Conservation (phyloP, 2,888 invertebrate species). For the Panopea generosa region DNA sequence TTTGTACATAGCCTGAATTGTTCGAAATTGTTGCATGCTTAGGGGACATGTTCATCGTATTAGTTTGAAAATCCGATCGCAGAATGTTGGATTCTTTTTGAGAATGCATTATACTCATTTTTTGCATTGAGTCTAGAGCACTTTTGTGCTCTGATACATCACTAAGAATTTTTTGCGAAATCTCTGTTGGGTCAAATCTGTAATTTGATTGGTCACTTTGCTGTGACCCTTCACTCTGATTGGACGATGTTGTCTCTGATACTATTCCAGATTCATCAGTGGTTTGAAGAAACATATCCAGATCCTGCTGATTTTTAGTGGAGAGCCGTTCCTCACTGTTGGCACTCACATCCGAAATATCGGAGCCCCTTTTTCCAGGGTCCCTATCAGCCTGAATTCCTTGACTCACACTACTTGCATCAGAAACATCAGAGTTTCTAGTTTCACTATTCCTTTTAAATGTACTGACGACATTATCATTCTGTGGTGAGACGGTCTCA, state of each 20-base stretch:
- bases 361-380: conserved; percentile 53
- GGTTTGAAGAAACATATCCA: conserved; percentile 45
- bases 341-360: conserved; percentile 61
- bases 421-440: conserved; percentile 64
- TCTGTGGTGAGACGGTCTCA: background rate
- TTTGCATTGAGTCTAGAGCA: conserved; percentile 77
- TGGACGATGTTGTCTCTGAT: conserved; percentile 70
- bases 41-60: background rate
- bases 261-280: conserved; percentile 70
- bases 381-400: conserved; percentile 58
- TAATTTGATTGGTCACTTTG: conserved; percentile 61
- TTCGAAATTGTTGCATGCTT: background rate
- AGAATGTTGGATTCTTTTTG: conserved; percentile 61
- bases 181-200: conserved; percentile 70
- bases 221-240: conserved; percentile 72
- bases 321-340: conserved; percentile 53
- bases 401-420: conserved; percentile 66
- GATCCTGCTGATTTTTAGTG: conserved; percentile 49
- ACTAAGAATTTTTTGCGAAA: conserved; percentile 77
- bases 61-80: conserved; percentile 52
- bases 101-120: conserved; percentile 70
- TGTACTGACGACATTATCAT: conserved; percentile 4
- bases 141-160: conserved; percentile 76
- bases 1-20: background rate
- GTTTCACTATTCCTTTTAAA: conserved; percentile 60